Percentiles rank a stretch among this genome's conserved stretches.
These are phyloP conservation scores for Zelleria hepariella DNA, from an alignment of 2,888 invertebrate species.

Conservation along the genomic window DNA sequence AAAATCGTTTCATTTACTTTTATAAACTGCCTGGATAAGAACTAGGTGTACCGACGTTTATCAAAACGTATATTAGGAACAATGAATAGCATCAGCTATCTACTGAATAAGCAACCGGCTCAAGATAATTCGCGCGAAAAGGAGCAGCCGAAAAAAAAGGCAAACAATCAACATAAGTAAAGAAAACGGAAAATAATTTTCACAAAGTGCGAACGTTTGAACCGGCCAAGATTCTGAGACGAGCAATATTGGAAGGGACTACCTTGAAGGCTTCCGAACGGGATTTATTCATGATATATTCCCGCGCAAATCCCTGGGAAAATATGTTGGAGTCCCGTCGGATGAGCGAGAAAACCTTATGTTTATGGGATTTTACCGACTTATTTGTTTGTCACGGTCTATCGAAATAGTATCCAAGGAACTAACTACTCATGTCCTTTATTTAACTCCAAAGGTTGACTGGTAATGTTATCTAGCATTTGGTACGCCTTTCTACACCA, in stretches of 20 bases:
- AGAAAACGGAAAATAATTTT: not conserved
- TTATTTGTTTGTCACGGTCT: too few species aligned
- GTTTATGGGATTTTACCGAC: too few species aligned
- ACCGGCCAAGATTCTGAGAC: not conserved
- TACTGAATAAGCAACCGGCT: not conserved
- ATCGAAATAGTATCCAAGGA: too few species aligned
- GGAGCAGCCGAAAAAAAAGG: not conserved
- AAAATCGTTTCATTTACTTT: too few species aligned
- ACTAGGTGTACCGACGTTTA: too few species aligned
- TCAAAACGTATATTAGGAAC: too few species aligned
- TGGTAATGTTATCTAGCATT: too few species aligned
- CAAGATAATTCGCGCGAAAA: not conserved
- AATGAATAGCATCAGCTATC: too few species aligned
- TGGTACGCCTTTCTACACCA: too few species aligned
- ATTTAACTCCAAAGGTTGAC: too few species aligned
- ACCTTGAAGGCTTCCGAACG: not conserved
- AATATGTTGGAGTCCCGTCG: not conserved
- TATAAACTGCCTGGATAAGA: too few species aligned
- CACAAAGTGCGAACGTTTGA: not conserved
- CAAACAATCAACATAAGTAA: not conserved
- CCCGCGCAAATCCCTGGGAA: not conserved
- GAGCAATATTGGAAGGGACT: not conserved
- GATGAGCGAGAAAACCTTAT: not conserved
- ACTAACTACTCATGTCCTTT: too few species aligned
- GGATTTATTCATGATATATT: conserved; percentile 12